Percentiles rank a stretch among this genome's conserved stretches.
These are phyloP conservation scores for Cherax destructor DNA, from an alignment of 1,140 invertebrate species.

Conservation along the genomic window DNA sequence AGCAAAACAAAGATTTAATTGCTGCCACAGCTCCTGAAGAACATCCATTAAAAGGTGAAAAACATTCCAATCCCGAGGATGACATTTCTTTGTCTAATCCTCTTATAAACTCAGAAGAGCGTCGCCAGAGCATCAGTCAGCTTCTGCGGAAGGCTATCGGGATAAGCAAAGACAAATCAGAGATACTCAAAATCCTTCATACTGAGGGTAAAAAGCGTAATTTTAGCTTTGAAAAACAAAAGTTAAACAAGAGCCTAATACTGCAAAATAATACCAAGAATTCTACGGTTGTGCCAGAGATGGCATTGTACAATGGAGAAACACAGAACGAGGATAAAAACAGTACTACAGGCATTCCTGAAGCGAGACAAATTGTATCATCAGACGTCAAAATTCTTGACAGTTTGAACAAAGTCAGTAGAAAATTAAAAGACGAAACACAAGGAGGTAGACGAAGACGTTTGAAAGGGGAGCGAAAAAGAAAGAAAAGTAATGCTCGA, in stretches of 20 bases:
- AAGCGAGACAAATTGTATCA: background rate
- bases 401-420: background rate
- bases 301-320: too few relatives aligned
- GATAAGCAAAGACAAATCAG: conserved; percentile 65
- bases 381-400: background rate
- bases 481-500: background rate
- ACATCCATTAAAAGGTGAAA: background rate
- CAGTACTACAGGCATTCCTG: too few relatives aligned
- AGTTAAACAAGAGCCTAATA: background rate
- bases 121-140: conserved; percentile 48
- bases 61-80: background rate
- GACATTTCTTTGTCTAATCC: background rate
- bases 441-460: background rate
- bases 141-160: conserved; percentile 55
- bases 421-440: background rate
- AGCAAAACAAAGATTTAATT: background rate
- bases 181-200: conserved; percentile 57
- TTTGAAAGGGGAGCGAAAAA: background rate
- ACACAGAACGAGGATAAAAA: too few relatives aligned
- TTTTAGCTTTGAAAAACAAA: background rate
- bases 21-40: conserved; percentile 16
- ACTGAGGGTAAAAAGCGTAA: conserved; percentile 20
- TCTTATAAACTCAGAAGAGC: conserved; percentile 47
- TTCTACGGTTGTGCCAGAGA: background rate
- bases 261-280: background rate